phyloP scores from a whole-genome alignment of 2,797 vertebrate species.

The Furcifer pardalis region DNA sequence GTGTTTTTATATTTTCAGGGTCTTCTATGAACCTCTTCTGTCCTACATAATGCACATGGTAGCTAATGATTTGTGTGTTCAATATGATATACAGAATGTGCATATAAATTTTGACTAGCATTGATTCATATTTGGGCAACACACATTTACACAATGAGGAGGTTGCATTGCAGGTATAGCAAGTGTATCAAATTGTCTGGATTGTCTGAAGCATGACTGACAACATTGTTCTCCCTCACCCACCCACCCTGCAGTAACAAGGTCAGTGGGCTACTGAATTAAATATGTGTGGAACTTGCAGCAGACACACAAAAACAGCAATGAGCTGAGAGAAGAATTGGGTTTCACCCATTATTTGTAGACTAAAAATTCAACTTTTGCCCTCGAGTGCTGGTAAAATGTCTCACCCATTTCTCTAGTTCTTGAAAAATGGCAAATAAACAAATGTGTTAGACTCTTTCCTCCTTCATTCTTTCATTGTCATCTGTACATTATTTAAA shows the following conservation, averaged over 20 bases:
- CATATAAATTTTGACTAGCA: constrained; percentile 41
- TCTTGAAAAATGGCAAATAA: constrained; percentile 50
- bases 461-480: constrained; percentile 47
- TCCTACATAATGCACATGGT: constrained; percentile 8
- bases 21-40: constrained; percentile 9
- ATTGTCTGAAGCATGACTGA: constrained; percentile 65
- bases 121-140: constrained; percentile 42
- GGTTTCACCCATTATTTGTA: constrained; percentile 41
- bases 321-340: constrained; percentile 42
- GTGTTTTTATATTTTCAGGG: constrained; percentile 44
- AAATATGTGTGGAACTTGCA: constrained; percentile 56
- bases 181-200: constrained; percentile 58
- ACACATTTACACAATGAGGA: constrained; percentile 29
- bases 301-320: constrained; percentile 34
- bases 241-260: constrained; percentile 54
- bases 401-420: constrained; percentile 7
- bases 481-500: constrained; percentile 51
- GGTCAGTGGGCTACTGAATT: constrained; percentile 64
- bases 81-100: constrained; percentile 33
- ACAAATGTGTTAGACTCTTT: constrained; percentile 26
- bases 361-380: constrained; percentile 39
- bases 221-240: constrained; percentile 55
- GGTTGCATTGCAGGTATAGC: constrained; percentile 43
- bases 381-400: constrained; percentile 29
- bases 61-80: constrained; percentile 39